These are phyloP conservation scores for Reinhardtius hippoglossoides DNA, from an alignment of 2,113 vertebrate genomes.

Conservation along the genomic window DNA sequence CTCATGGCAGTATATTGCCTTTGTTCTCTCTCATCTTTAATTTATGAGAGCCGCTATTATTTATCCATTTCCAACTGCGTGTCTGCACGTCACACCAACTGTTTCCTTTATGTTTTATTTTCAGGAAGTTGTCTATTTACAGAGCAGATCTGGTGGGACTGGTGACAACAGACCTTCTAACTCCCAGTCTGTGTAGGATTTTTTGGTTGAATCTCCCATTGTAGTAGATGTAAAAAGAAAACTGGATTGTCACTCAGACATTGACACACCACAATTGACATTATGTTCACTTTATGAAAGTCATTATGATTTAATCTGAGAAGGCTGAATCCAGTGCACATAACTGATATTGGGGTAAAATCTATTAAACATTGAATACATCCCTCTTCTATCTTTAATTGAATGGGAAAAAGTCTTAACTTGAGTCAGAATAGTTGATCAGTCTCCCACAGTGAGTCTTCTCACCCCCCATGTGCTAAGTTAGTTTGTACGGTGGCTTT, in stretches of 20 bases:
- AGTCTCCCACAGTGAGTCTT: slow-evolving; percentile 15
- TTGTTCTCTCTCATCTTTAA: slow-evolving; percentile 69
- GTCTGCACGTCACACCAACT: slow-evolving; percentile 15
- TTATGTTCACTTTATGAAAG: too few species aligned
- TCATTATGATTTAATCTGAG: background rate
- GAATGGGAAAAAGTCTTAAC: slow-evolving; percentile 6
- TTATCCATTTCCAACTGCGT: slow-evolving; percentile 48
- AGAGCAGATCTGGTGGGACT: slow-evolving; percentile 39
- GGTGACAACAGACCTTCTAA: slow-evolving; percentile 37
- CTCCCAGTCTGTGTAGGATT: background rate
- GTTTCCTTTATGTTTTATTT: slow-evolving; percentile 36
- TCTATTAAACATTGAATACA: background rate
- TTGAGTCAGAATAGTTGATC: slow-evolving; percentile 38
- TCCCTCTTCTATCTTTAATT: slow-evolving; percentile 10
- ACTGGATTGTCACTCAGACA: background rate
- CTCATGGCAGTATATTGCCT: slow-evolving; percentile 47
- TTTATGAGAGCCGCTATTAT: slow-evolving; percentile 62
- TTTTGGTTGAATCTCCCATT: background rate
- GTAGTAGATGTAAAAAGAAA: background rate
- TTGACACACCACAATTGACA: too few species aligned
- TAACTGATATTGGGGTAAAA: too few species aligned
- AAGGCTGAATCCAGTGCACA: background rate
- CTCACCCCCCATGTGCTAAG: background rate
- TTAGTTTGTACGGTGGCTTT: slow-evolving; percentile 23
- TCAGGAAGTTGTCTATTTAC: slow-evolving; percentile 45